Conservation (phyloP, 2,888 invertebrate species). For the Caenorhabditis drosophilae region DNA sequence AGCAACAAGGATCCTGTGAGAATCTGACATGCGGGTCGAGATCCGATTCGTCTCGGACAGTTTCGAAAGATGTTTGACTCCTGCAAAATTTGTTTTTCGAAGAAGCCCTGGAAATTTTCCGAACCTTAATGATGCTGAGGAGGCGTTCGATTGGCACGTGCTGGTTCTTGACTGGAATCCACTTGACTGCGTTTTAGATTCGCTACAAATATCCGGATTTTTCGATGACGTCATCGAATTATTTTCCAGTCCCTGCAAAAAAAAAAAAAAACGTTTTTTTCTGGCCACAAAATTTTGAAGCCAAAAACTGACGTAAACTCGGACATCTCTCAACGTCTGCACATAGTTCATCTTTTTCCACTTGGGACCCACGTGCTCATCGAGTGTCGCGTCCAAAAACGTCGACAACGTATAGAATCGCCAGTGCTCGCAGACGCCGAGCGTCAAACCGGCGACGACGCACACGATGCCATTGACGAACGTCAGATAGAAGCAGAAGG, state of each 20-base stretch:
- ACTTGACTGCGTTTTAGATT: conserved; percentile 40
- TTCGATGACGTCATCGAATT: neutral
- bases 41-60: conserved; percentile 42
- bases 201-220: conserved; percentile 8
- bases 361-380: conserved; percentile 60
- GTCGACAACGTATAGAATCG: conserved; percentile 62
- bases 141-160: conserved; percentile 33
- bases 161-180: conserved; percentile 52
- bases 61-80: conserved; percentile 48
- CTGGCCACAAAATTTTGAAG: too few relatives aligned
- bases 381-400: conserved; percentile 58
- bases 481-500: conserved; percentile 63
- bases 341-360: conserved; percentile 8
- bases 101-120: too few relatives aligned
- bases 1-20: neutral
- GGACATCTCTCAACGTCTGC: neutral
- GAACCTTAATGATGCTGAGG: conserved; percentile 43
- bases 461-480: conserved; percentile 56
- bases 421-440: conserved; percentile 60
- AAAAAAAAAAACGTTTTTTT: too few relatives aligned
- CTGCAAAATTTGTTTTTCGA: conserved; percentile 26
- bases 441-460: conserved; percentile 46
- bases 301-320: neutral
- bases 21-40: conserved; percentile 16
- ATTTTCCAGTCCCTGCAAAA: neutral